Conservation (phyloP, 2,113 vertebrate genomes). For the Channa maculata region DNA sequence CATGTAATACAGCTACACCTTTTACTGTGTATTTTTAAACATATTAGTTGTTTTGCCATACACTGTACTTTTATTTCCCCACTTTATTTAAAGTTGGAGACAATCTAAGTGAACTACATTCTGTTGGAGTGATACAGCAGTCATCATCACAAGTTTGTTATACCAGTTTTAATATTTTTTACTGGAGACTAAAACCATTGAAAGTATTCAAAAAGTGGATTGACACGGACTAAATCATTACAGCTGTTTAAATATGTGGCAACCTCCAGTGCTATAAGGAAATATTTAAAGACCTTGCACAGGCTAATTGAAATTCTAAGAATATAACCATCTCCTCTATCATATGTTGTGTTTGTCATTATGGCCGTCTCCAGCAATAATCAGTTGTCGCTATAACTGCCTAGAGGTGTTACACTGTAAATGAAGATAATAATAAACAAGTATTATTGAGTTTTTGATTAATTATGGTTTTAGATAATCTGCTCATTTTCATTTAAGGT, state of each 20-base stretch:
- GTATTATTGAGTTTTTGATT: conserved; percentile 62
- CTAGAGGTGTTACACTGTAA: not conserved
- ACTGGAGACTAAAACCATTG: too few relatives aligned
- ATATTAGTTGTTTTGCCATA: not conserved
- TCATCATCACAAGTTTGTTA: not conserved
- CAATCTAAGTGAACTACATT: not conserved
- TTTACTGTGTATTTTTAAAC: not conserved
- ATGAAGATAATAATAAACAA: conserved; percentile 56
- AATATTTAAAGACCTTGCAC: conserved; percentile 26
- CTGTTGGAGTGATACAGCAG: conserved; percentile 8
- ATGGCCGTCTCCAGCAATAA: conserved; percentile 50
- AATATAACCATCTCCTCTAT: conserved; percentile 58
- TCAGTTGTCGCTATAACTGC: conserved; percentile 62
- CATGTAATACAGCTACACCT: not conserved
- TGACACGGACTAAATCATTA: not conserved
- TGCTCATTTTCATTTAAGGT: conserved; percentile 56
- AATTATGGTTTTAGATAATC: conserved; percentile 61
- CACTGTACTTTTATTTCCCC: not conserved
- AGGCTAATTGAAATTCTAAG: conserved; percentile 59
- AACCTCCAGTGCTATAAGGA: conserved; percentile 22
- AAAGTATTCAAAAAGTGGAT: too few relatives aligned
- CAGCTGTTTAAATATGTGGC: conserved; percentile 29
- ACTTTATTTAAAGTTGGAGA: not conserved
- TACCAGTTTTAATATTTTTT: too few relatives aligned
- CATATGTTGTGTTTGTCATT: conserved; percentile 59